Evolutionary conservation across 2,113 vertebrate species (phyloP), one percentile per base, ranked within the genome.

Genomic region (Phrynocephalus versicolor): DNA sequence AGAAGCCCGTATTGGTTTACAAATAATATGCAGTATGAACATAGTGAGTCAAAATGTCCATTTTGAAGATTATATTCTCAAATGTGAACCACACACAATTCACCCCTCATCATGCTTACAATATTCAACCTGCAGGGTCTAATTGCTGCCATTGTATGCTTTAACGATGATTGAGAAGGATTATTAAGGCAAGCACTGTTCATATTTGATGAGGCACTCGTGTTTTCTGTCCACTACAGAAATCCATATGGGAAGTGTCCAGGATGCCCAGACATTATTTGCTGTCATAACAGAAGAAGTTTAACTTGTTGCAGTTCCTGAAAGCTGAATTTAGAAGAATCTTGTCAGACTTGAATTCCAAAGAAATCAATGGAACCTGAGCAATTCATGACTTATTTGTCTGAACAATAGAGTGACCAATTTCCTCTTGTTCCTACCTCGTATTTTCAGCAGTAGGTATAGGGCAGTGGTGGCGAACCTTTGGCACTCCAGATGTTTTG

Each of bases 41-140:
- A 14, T 1, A 2, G 0, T 0, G 0, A 1, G 10, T 57, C 23
- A 1, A 0, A 8, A 89, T 45, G 27, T 85, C 35, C 23, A 72
- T 79, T 85, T 71, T 19, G 33, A 19, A 71, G 75, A 33, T 64
- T 33, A 12, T 1, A 30, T 62, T 80, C 60, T 80, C 41, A 55
- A 64, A 51, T 9, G 30, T 35, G 39, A 73, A 72, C 30, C 41
- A 51, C 58, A 30, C 14, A 64, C 6, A 6, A 19, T 85, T 19
- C 30, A 33, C 45, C 41, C 27, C 62, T 60, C 55, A 6, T 7
- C 45, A 23, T 78, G 35, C 74, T 60, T 85, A 39, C 69, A 1
- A 51, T 65, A 83, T 19, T 45, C 45, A 30, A 9, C 18, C 2
- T 67, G 23, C 27, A 4, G 2, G 62, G 23, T n/a, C 6, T 58